phyloP scores from a whole-genome alignment of 2,113 vertebrate genomes.

The Strix uralensis region DNA sequence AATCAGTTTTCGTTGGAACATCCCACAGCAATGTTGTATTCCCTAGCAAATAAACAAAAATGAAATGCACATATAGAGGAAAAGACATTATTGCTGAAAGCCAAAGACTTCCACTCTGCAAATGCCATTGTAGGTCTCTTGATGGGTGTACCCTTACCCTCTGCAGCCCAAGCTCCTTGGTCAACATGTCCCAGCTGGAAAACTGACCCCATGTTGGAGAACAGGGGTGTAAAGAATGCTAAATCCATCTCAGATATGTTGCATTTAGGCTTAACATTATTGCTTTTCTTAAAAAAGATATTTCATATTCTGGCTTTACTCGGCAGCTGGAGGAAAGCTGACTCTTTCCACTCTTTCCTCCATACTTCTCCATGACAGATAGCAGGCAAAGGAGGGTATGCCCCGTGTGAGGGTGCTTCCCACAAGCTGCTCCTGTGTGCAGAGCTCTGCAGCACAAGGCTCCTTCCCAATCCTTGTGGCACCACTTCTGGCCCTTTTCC shows the following conservation, averaged over 20 bases:
- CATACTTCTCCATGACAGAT: fast-evolving
- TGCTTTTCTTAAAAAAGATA: not conserved
- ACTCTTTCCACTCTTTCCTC: fast-evolving
- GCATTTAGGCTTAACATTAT: not conserved
- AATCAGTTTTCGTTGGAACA: not conserved
- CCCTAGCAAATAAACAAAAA: not conserved
- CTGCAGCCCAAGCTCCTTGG: not conserved
- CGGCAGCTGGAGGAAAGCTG: not conserved
- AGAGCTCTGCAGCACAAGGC: not conserved
- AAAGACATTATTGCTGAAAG: not conserved
- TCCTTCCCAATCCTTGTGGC: not conserved
- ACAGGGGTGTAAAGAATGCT: fast-evolving
- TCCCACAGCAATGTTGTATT: not conserved
- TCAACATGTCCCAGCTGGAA: not conserved
- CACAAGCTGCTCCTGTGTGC: not conserved
- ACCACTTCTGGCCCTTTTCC: not conserved
- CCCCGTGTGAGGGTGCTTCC: not conserved
- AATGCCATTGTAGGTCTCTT: not conserved
- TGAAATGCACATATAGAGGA: not conserved
- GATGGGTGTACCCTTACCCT: not conserved
- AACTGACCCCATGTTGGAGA: not conserved
- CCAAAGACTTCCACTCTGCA: not conserved
- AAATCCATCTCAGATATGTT: not conserved
- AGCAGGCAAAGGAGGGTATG: not conserved
- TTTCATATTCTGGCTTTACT: not conserved